These are phyloP conservation scores for Eurytoma adleriae DNA, from an alignment of 2,888 invertebrate species.

Conservation along the genomic window DNA sequence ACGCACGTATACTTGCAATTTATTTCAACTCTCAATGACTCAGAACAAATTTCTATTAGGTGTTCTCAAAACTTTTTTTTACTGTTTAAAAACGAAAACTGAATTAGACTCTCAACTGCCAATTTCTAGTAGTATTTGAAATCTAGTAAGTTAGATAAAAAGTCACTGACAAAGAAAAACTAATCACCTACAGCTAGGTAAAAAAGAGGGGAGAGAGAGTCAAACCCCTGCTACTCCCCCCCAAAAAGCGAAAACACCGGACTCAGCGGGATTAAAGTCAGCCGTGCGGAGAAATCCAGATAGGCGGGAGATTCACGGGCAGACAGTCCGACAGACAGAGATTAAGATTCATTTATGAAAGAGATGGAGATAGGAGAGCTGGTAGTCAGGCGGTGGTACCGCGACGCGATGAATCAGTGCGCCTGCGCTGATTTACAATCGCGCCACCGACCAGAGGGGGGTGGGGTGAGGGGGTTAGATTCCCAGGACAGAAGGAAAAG, in stretches of 20 bases:
- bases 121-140: too few relatives aligned
- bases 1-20: too few relatives aligned
- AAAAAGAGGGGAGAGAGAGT: too few relatives aligned
- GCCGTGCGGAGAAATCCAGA: not conserved
- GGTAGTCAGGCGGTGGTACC: too few relatives aligned
- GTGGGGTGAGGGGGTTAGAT: not conserved
- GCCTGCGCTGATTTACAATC: conserved; percentile 54
- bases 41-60: too few relatives aligned
- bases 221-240: not conserved
- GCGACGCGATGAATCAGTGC: conserved; percentile 48
- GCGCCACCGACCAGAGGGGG: not conserved
- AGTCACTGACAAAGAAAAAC: too few relatives aligned
- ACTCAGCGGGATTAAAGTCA: conserved; percentile 2
- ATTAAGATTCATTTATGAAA: conserved; percentile 50
- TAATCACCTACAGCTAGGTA: too few relatives aligned
- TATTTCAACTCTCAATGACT: too few relatives aligned
- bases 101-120: too few relatives aligned
- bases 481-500: conserved; percentile 47
- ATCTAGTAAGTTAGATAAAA: too few relatives aligned
- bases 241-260: not conserved
- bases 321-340: conserved; percentile 23
- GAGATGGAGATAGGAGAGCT: conserved; percentile 18
- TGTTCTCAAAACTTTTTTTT: too few relatives aligned
- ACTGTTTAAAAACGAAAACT: too few relatives aligned
- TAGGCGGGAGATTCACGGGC: not conserved